Base-by-base conservation (phyloP, 2,797 vertebrate species). In the Silurus lanzhouensis region DNA sequence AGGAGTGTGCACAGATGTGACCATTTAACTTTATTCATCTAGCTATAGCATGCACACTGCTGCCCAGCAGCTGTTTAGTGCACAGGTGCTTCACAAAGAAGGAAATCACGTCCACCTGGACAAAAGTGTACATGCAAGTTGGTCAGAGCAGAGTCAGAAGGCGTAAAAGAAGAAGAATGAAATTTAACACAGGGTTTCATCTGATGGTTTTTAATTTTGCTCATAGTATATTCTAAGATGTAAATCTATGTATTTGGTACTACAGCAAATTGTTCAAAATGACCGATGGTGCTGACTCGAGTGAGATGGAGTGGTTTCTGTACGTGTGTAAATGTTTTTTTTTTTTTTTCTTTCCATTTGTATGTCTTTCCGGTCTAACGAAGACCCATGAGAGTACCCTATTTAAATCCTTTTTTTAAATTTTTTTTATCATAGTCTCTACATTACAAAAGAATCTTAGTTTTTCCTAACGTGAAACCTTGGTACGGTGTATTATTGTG, bases 171-270 rank as follows among this genome's bases (percentile, higher is more conserved):
- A 60, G 55, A 46, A 74, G 89, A 89, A 91, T 90, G 90, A 90
- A 92, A 91, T 86, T 86, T 90, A 92, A 93, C 92, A 95, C 94
- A 94, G 94, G 94, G 93, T 95, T 94, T 85, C 92, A 92, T 92
- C 89, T 90, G 86, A 90, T 91, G 86, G 87, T 92, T 89, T 91
- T 93, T 84, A 82, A 88, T 89, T 91, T 89, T 91, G 84, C 79
- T 90, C 86, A 57, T 85, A 63, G 89, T 92, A 86, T 90, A 88
- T 94, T 91, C 90, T 92, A 92, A 92, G 91, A 87, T 95, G 93
- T 94, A 92, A 92, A 94, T 91, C 92, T 94, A 90, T 93, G 92
- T 92, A 92, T 93, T 92, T 90, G 95, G 94, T 95, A 95, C 94
- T 93, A 90, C 91, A 91, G 88, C 89, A 90, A 90, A 90, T 89